Base-by-base conservation (phyloP, 1,140 invertebrate species). In the Leptinotarsa lineolata region DNA sequence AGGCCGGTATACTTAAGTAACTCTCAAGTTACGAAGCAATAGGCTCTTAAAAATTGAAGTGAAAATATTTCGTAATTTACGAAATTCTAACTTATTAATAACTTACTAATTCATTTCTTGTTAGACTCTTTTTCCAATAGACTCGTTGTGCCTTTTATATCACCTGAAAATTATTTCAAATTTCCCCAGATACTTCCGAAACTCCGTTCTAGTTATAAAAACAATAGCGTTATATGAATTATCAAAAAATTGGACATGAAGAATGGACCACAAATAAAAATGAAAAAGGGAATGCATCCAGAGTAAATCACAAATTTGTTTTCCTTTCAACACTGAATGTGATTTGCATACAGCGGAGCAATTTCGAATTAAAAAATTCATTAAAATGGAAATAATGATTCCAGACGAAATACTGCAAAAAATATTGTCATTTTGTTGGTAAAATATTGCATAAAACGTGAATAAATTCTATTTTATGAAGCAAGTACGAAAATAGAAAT, bases 401-500 rank as follows among this genome's bases (percentile, higher is more conserved):
- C 70, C 68, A 72, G 71, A 78, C 69, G 75, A 76, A 70, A 72
- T 72, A 68, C 58, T 69, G 71, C 64, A 77, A 54, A 76, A 80
- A 80, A 78, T 74, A 73, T 75, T 79, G 76, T 78, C 79, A 75
- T 76, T 74, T 74, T 77, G 78, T 77, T 72, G 76, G 73, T 72
- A 73, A 79, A 78, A 79, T 77, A 76, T 74, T 68, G 72, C 72
- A 74, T 63, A 70, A 76, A 75, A 73, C 72, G 68, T 24, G 68
- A 76, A 79, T 81, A 79, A 81, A 81, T 81, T 81, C 76, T 73
- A 79, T 79, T 81, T 81, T 76, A 81, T 81, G 78, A 80, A 79
- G 79, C 80, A 80, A 78, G 68, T 76, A 77, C 63, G 78, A 78
- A 78, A 79, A 79, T 75, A 81, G 75, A 81, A 79, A 77, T 63